These are phyloP conservation scores for Trematocara marginatum DNA, from an alignment of 2,113 vertebrate species.

Conservation along the genomic window DNA sequence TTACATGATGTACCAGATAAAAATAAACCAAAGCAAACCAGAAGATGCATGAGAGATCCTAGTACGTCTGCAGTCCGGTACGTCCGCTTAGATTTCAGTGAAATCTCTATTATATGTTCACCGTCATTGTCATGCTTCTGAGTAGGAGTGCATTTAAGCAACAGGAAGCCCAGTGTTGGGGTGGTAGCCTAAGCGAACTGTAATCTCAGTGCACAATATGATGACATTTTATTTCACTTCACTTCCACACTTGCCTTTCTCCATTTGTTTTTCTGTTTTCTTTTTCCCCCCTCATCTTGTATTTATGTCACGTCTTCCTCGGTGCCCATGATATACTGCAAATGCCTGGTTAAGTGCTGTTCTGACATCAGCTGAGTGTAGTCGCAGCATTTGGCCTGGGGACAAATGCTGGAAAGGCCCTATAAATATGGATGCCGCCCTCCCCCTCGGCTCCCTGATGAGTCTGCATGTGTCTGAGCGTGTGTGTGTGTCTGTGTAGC, in stretches of 20 bases:
- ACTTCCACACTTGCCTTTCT: neutral
- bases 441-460: slow-evolving; percentile 45
- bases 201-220: neutral
- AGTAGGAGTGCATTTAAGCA: neutral
- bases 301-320: slow-evolving; percentile 53
- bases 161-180: neutral
- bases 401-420: slow-evolving; percentile 65
- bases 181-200: neutral
- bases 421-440: slow-evolving; percentile 72
- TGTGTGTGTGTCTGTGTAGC: slow-evolving; percentile 19
- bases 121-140: neutral
- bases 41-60: neutral
- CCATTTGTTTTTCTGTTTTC: neutral
- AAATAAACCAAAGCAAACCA: neutral
- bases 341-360: slow-evolving; percentile 72
- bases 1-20: neutral
- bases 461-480: slow-evolving; percentile 44
- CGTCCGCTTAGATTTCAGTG: neutral
- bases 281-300: neutral
- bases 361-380: slow-evolving; percentile 71
- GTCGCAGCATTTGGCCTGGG: slow-evolving; percentile 71
- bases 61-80: neutral
- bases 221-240: neutral
- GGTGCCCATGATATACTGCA: slow-evolving; percentile 57
- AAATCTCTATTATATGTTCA: neutral